Percentiles rank a stretch among this genome's conserved stretches.
Conservation (phyloP, 2,888 invertebrate genomes). For the Heliconius sara region DNA sequence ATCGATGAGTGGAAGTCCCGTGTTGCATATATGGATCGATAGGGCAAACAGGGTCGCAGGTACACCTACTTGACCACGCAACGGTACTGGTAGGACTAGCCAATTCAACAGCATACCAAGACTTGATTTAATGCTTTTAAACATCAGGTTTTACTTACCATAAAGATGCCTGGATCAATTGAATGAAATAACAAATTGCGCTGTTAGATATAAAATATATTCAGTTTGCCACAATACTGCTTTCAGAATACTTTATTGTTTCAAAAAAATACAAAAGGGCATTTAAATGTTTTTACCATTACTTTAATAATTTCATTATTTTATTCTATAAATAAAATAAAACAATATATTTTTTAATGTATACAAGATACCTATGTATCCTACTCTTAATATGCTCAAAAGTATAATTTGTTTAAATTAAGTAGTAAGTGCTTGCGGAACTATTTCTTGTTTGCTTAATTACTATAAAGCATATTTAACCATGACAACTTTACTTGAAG, state of each 20-base stretch:
- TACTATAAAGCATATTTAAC: not conserved
- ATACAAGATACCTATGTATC: not conserved
- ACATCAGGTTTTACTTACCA: constrained; percentile 42
- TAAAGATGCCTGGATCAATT: constrained; percentile 42
- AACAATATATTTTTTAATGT: not conserved
- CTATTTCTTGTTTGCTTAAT: not conserved
- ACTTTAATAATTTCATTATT: too few species aligned
- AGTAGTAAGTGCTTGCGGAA: not conserved
- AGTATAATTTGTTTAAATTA: not conserved
- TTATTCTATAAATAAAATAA: too few species aligned
- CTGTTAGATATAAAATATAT: constrained; percentile 25
- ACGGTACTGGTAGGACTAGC: constrained; percentile 70
- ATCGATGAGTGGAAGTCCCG: constrained; percentile 38
- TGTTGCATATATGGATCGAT: constrained; percentile 72
- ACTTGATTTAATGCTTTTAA: constrained; percentile 49
- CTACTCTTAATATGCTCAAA: not conserved
- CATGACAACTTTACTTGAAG: not conserved
- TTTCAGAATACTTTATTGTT: not conserved
- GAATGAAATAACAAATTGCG: constrained; percentile 38
- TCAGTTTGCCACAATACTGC: not conserved
- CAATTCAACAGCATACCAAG: constrained; percentile 61
- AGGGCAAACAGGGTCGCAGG: constrained; percentile 74
- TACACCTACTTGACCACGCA: constrained; percentile 70
- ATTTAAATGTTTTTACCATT: too few species aligned
- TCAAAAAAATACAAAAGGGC: not conserved